Conservation (phyloP, 2,797 vertebrate genomes). For the Phyllotis vaccarum region DNA sequence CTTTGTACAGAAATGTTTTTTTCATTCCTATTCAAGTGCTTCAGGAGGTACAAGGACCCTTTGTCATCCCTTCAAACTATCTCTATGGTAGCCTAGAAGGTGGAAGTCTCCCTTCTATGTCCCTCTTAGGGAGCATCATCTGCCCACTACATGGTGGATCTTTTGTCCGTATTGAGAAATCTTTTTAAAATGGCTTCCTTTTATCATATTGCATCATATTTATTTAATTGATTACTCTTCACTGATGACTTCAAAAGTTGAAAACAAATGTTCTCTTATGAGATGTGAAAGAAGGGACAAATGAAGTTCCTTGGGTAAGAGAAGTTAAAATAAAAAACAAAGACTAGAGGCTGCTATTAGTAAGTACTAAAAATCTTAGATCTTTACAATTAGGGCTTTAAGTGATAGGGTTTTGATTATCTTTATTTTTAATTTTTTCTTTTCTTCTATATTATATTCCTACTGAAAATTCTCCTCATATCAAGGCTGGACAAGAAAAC, state of each 20-base stretch:
- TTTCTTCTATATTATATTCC: not conserved
- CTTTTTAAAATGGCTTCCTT: not conserved
- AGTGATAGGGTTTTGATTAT: not conserved
- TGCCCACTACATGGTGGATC: not conserved
- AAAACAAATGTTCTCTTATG: not conserved
- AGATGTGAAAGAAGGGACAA: not conserved
- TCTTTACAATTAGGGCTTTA: not conserved
- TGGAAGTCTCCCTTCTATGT: conserved; percentile 10
- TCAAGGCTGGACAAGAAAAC: not conserved
- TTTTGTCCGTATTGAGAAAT: not conserved
- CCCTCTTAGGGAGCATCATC: conserved; percentile 38
- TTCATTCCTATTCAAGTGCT: conserved; percentile 47
- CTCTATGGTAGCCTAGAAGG: not conserved
- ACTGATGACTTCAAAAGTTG: not conserved
- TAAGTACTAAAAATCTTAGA: not conserved
- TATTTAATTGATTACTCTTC: not conserved
- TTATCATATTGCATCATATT: conserved; percentile 15
- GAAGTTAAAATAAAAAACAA: not conserved
- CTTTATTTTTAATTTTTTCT: not conserved
- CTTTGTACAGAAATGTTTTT: conserved; percentile 32
- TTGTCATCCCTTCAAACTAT: conserved; percentile 58
- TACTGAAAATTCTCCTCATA: not conserved
- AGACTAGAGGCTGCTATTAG: not conserved
- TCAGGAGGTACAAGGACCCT: not conserved
- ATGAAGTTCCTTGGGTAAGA: not conserved